Evolutionary conservation across 2,113 vertebrate species (phyloP).

Genomic region (Eubucco bourcierii): DNA sequence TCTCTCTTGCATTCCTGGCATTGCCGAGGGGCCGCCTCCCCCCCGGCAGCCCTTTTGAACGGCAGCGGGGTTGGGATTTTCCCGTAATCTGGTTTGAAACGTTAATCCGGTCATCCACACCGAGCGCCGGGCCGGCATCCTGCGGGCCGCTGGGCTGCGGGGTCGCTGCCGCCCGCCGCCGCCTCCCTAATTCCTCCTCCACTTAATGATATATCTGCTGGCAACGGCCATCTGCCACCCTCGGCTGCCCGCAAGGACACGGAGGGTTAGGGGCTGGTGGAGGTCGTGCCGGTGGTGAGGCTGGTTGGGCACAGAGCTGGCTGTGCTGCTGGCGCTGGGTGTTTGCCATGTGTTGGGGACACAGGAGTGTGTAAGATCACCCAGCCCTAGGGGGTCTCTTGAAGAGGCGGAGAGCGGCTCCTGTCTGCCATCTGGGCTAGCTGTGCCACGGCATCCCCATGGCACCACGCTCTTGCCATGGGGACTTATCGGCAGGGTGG

Average conservation of each 20-base stretch:
- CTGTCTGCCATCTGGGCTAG: fast-evolving
- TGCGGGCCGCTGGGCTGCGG: neutral
- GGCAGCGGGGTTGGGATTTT: constrained; percentile 36
- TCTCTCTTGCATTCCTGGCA: constrained; percentile 55
- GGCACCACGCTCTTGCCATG: fast-evolving
- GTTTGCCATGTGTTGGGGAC: neutral
- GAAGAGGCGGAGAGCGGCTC: neutral
- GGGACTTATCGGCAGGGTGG: neutral
- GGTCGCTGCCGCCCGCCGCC: constrained; percentile 7
- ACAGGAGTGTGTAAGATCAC: neutral
- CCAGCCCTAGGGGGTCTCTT: fast-evolving
- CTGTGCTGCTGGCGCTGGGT: fast-evolving
- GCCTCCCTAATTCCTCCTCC: constrained; percentile 18
- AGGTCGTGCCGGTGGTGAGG: fast-evolving
- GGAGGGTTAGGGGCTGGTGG: neutral
- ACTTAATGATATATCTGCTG: constrained; percentile 34
- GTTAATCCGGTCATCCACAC: constrained; percentile 51
- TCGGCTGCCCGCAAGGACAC: neutral
- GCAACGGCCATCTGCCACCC: constrained; percentile 20
- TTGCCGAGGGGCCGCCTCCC: constrained; percentile 49
- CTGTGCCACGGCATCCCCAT: fast-evolving
- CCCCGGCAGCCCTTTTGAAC: constrained; percentile 34
- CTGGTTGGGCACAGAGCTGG: fast-evolving
- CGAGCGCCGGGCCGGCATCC: constrained; percentile 29
- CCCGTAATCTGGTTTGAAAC: constrained; percentile 43